Base-by-base conservation (phyloP, 2,888 invertebrate genomes). In the Clostera curtula region DNA sequence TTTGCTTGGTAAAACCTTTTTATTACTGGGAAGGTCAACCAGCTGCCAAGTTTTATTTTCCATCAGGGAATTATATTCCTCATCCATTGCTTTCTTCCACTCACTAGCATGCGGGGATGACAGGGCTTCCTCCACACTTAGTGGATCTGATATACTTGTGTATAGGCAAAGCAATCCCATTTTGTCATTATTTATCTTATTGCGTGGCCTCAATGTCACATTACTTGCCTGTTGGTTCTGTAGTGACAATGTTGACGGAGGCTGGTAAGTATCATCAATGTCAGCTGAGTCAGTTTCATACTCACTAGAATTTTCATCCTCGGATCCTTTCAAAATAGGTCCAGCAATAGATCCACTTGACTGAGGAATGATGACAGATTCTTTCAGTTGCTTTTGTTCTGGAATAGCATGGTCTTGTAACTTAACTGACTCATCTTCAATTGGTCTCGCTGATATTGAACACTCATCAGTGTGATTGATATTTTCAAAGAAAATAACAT, bases 41-140 rank as follows among this genome's bases (percentile, higher is more conserved):
- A n/a, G n/a, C n/a, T n/a, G n/a, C n/a, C n/a, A n/a, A n/a, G n/a
- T n/a, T n/a, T n/a, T n/a, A n/a, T n/a, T n/a, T n/a, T n/a, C n/a
- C n/a, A n/a, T 12, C n/a, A 50, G 26, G 3, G 48, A 43, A 5
- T 45, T 12, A 23, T 34, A 42, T 23, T 51, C 47, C 5, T 31
- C 33, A 7, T 44, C 15, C 40, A 49, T 49, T 3, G 50, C 50
- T 15, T 33, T 30, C 25, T 28, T 36, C 46, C 47, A 49, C 12
- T 41, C 18, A 21, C 29, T 29, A 16, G 41, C 28, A 5, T 29
- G 25, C n/a, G 22, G 12, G 16, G 36, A 10, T 17, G 31, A 28
- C 9, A 42, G 24, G 19, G 35, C 42, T 17, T 42, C 36, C 21
- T 38, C 25, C 6, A 37, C 26, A 10, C 27, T 24, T 8, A 24